phyloP scores from a whole-genome alignment of 2,113 vertebrate genomes.

The Urocynchramus pylzowi region DNA sequence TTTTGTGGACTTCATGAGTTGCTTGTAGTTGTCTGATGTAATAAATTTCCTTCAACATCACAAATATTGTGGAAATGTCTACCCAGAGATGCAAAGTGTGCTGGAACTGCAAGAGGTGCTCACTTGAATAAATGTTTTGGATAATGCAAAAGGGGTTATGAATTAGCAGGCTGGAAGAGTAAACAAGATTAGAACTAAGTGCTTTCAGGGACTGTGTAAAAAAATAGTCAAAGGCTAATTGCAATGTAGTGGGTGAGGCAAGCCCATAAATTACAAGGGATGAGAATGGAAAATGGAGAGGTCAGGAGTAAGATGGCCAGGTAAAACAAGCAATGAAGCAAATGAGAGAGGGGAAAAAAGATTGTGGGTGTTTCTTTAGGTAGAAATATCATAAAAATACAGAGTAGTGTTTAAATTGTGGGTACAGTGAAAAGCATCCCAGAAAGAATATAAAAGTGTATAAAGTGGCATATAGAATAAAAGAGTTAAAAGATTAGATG shows the following conservation, averaged over 20 bases:
- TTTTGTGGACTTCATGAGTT: background rate
- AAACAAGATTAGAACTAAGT: conserved; percentile 37
- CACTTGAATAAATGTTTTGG: conserved; percentile 42
- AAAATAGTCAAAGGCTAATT: conserved; percentile 57
- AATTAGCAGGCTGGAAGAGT: conserved; percentile 45
- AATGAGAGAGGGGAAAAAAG: background rate
- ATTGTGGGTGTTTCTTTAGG: background rate
- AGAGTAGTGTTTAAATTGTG: background rate
- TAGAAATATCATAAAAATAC: background rate
- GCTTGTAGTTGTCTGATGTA: background rate
- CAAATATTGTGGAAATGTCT: background rate
- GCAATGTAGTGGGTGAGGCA: background rate
- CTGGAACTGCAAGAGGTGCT: background rate
- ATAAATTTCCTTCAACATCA: background rate
- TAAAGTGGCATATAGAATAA: background rate
- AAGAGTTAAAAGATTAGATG: background rate
- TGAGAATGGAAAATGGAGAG: conserved; percentile 19
- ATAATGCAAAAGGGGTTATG: conserved; percentile 20
- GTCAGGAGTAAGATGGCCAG: background rate
- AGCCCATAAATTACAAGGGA: conserved; percentile 11
- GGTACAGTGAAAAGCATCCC: background rate
- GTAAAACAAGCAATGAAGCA: conserved; percentile 3
- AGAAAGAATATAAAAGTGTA: background rate
- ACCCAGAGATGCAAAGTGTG: background rate
- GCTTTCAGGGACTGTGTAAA: background rate